Evolutionary conservation across 1,140 invertebrate genomes (phyloP), one percentile per base, ranked within the genome.

Genomic region (Hypothenemus hampei): DNA sequence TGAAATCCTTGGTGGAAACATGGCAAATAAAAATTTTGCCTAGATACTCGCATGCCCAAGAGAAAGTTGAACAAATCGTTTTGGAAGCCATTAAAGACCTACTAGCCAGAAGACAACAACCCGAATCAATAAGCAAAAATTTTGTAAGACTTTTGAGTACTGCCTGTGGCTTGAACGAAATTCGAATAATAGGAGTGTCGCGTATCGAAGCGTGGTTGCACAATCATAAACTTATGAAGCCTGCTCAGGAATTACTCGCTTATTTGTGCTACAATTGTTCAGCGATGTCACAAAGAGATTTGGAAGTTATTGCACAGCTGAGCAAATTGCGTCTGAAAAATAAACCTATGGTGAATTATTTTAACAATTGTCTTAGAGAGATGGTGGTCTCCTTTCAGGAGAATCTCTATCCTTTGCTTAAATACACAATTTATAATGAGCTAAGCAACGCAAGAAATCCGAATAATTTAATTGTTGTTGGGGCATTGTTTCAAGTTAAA

Each of bases 371-470:
- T 64, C 81, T 97, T 0, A 84, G 83, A 72, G 89, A 91, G 70
- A 78, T 91, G 72, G 77, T 91, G 41, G 72, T 76, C 22, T 81
- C 83, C 10, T 86, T 89, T 68, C 81, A 86, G 4, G 87, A 90
- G 15, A 94, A 96, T 66, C 72, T 97, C 6, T 78, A 81, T 21
- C 86, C 87, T n/a, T 82, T 96, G 26, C 73, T 98, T 54, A 94
- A 91, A 59, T 86, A 93, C 63, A 93, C 93, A 0, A 87, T 97
- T 57, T 94, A 93, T 73, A 97, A 97, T 73, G 94, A 98, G 75
- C 75, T 98, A 23, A 94, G 92, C 0, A 86, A 87, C 64, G 82
- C 85, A 4, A 79, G 93, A 39, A 96, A 95, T 78, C 89, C 90
- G 0, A 97, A 96, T 73, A 97, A 97, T 72, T 91, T 97, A 84